Conservation (phyloP, 2,797 vertebrate genomes). For the Pangasius djambal region DNA sequence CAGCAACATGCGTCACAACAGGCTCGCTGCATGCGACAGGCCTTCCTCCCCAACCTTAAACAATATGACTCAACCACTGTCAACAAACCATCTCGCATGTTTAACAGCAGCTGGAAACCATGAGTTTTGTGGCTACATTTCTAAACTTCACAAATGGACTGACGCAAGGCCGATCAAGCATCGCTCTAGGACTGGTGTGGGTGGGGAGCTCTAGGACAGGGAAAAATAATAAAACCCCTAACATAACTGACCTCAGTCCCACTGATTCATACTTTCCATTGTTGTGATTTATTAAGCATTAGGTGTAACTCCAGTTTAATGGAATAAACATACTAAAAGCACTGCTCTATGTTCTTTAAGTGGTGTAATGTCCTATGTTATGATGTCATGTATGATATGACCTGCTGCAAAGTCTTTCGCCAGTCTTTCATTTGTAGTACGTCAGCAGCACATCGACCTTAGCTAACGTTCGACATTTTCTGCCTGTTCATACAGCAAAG, state of each 20-base stretch:
- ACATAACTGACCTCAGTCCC: conserved; percentile 48
- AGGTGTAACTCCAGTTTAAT: conserved; percentile 30
- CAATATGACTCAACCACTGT: conserved; percentile 75
- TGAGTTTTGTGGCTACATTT: conserved; percentile 63
- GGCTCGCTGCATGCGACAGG: conserved; percentile 63
- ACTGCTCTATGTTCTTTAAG: conserved; percentile 2
- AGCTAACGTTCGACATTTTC: background rate
- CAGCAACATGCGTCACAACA: conserved; percentile 72
- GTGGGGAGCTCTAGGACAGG: conserved; percentile 41
- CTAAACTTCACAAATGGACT: conserved; percentile 51
- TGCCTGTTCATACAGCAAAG: background rate
- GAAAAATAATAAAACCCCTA: conserved; percentile 55
- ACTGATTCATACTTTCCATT: conserved; percentile 49
- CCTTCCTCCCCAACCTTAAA: conserved; percentile 62
- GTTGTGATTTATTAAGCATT: conserved; percentile 45
- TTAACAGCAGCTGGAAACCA: conserved; percentile 74
- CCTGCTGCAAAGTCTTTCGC: background rate
- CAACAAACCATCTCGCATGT: conserved; percentile 68
- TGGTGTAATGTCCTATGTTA: conserved; percentile 1
- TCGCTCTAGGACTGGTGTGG: conserved; percentile 47
- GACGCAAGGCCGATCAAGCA: conserved; percentile 41
- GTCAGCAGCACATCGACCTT: background rate
- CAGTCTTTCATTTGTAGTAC: background rate
- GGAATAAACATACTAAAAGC: conserved; percentile 27
- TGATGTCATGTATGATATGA: background rate